These are phyloP conservation scores for Drosophila putrida DNA, from an alignment of 2,888 invertebrate species.

Conservation along the genomic window DNA sequence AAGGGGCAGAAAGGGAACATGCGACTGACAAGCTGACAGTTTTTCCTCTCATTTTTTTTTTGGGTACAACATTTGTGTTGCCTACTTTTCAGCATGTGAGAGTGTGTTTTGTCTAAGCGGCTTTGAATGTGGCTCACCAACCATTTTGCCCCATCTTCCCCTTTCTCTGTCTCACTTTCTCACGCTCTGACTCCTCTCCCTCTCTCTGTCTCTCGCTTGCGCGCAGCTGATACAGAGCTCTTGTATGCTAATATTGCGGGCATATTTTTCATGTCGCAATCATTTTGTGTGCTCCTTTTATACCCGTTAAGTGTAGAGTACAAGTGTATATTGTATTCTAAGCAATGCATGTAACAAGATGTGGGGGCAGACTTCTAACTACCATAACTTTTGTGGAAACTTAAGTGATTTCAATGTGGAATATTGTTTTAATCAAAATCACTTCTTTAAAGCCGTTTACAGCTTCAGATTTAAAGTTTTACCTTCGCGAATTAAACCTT, in stretches of 20 bases:
- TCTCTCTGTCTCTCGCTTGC: background rate
- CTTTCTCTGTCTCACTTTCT: background rate
- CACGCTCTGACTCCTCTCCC: background rate
- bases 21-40: conserved; percentile 27
- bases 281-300: conserved; percentile 56
- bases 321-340: background rate
- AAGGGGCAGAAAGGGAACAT: background rate
- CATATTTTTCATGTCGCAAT: conserved; percentile 76
- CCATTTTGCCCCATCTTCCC: background rate
- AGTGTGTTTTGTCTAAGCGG: conserved; percentile 55
- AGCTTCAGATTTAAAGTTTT: no score
- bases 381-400: no score
- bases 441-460: no score
- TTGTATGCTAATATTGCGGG: conserved; percentile 71
- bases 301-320: background rate
- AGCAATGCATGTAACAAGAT: no score
- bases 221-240: conserved; percentile 36
- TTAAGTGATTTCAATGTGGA: no score
- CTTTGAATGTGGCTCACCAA: conserved; percentile 36
- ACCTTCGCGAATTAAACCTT: no score
- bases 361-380: no score
- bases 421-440: no score
- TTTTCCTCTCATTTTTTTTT: conserved; percentile 17
- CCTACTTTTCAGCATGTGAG: conserved; percentile 22
- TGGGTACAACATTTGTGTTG: conserved; percentile 8